Evolutionary conservation across 2,113 vertebrate species (phyloP).

Genomic region (Cochlearius cochlearius): DNA sequence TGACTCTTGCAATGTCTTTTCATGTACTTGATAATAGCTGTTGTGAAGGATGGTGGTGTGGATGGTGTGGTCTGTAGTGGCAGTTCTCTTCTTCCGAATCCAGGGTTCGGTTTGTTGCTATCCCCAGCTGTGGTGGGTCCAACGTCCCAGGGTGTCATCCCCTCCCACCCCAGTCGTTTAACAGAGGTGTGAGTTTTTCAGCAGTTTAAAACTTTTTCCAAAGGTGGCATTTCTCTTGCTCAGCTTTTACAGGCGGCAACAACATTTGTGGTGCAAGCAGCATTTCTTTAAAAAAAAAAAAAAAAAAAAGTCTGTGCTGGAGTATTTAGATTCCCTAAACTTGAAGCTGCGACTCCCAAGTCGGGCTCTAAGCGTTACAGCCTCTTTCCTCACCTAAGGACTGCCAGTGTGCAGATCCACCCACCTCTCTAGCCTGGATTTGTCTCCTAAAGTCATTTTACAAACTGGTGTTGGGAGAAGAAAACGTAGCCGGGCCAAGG

Average conservation of each 20-base stretch:
- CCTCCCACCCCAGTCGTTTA: not conserved
- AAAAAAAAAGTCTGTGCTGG: not conserved
- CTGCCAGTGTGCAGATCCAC: not conserved
- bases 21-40: not conserved
- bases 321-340: not conserved
- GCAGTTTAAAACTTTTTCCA: not conserved
- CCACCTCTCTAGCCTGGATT: not conserved
- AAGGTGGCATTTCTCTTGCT: not conserved
- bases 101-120: accelerated
- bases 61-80: not conserved
- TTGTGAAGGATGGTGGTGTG: not conserved
- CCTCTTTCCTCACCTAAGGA: not conserved
- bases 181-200: not conserved
- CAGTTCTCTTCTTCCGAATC: not conserved
- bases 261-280: not conserved
- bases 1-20: not conserved
- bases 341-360: not conserved
- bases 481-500: accelerated
- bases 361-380: accelerated
- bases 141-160: not conserved
- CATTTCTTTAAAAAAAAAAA: not conserved
- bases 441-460: not conserved
- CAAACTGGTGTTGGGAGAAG: not conserved
- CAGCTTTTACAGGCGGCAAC: not conserved
- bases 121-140: not conserved